phyloP scores from a whole-genome alignment of 2,113 vertebrate species.

The Madoqua kirkii region DNA sequence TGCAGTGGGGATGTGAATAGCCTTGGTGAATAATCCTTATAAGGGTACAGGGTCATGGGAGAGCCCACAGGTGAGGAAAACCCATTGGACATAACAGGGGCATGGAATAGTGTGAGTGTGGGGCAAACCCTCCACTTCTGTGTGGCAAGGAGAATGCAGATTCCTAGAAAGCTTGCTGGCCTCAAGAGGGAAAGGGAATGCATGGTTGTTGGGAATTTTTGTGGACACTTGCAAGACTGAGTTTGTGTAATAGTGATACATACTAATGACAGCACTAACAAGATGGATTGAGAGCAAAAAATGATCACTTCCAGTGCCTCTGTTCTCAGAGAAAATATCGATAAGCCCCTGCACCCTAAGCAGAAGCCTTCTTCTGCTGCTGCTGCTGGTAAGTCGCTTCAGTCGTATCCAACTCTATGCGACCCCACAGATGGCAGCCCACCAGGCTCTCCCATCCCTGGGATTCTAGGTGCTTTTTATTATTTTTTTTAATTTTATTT shows the following conservation, averaged over 20 bases:
- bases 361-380: background rate
- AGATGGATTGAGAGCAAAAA: background rate
- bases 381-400: no score
- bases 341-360: background rate
- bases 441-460: no score
- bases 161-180: background rate
- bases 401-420: rapidly evolving
- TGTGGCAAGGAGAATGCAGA: rapidly evolving
- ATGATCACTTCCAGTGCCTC: background rate
- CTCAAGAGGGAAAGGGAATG: background rate
- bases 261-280: background rate
- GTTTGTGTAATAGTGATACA: background rate
- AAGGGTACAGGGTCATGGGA: background rate
- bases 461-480: no score
- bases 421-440: no score
- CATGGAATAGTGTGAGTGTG: background rate
- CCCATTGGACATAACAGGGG: background rate
- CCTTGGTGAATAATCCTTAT: background rate
- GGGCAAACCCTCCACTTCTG: background rate
- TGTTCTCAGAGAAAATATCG: background rate
- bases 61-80: background rate
- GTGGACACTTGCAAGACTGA: background rate
- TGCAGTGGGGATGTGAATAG: background rate
- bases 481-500: no score
- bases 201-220: background rate